Evolutionary conservation across 2,113 vertebrate species (phyloP), one percentile per base, ranked within the genome.

Genomic region (Leptobrachium ailaonicum): DNA sequence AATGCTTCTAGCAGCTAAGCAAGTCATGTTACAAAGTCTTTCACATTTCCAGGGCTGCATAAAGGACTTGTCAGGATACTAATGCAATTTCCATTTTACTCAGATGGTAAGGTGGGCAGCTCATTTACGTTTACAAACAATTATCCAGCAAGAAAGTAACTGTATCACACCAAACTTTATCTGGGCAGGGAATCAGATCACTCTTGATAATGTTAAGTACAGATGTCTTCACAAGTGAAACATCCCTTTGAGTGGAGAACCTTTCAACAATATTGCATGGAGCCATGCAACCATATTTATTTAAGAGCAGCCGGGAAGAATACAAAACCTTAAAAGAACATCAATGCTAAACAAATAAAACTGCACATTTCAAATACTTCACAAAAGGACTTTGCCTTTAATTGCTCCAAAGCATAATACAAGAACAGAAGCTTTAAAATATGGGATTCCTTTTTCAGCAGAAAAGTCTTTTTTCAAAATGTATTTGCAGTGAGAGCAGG

Each of bases 1-100:
- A 47, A 50, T 71, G 7, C 60, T 6, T 50, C 12, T 41, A n/a
- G 66, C 20, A 40, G 6, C n/a, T 7, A 58, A 44, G 67, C 58
- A 68, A 70, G 66, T 77, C 54, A 41, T 50, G 42, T 70, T 77
- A 62, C 67, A 62, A 12, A 63, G 50, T 44, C 66, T 44, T 71
- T 20, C 32, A 69, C 68, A 64, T 79, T 53, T 71, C 68, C 68
- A 64, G 11, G 47, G 44, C 68, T 41, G 68, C 43, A 41, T 12
- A 72, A 41, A 12, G 58, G 32, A 14, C 47, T 56, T 44, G 67
- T 70, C 58, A 20, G 47, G 42, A 69, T 41, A 64, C 69, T 72
- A 72, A 78, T 66, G 69, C 50, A 73, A n/a, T 66, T 79, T 79
- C 70, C 77, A 73, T 73, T 73, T 7, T 73, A 66, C 63, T 73